phyloP scores from a whole-genome alignment of 2,797 vertebrate species.

The Nannoperca obscura region DNA sequence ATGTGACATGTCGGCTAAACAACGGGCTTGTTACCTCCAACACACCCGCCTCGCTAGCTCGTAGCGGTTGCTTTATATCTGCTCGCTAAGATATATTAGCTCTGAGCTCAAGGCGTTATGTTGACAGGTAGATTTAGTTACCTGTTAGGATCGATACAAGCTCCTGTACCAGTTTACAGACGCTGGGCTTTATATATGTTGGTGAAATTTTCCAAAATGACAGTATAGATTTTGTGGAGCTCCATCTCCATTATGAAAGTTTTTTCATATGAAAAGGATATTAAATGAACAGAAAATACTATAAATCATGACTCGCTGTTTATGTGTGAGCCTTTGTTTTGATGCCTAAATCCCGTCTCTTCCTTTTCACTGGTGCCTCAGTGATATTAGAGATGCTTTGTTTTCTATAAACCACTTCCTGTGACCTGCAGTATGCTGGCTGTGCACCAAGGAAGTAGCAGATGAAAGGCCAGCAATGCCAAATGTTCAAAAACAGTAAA shows the following conservation, averaged over 20 bases:
- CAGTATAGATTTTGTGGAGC: conserved; percentile 66
- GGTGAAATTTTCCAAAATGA: conserved; percentile 72
- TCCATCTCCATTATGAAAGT: conserved; percentile 37
- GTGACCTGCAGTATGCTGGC: conserved; percentile 28
- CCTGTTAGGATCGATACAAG: conserved; percentile 75
- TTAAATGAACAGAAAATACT: conserved; percentile 35
- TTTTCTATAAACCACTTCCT: conserved; percentile 27
- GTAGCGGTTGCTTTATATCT: conserved; percentile 56
- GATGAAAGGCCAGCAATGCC: conserved; percentile 44
- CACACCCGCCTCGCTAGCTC: conserved; percentile 38
- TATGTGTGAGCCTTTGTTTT: conserved; percentile 6
- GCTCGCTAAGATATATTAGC: conserved; percentile 61
- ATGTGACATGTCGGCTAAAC: conserved; percentile 79
- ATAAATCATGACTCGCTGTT: conserved; percentile 38
- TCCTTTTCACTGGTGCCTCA: background rate
- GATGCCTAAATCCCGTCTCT: conserved; percentile 30
- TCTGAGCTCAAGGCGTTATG: conserved; percentile 56
- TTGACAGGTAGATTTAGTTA: conserved; percentile 81
- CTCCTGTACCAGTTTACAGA: conserved; percentile 52
- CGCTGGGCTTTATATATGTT: conserved; percentile 24
- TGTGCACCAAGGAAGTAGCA: conserved; percentile 24
- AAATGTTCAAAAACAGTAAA: conserved; percentile 53
- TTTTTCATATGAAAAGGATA: conserved; percentile 55
- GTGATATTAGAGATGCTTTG: conserved; percentile 6
- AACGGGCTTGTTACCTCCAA: conserved; percentile 67